Evolutionary conservation across 2,888 invertebrate species (phyloP).

Genomic region (Amiota communis): DNA sequence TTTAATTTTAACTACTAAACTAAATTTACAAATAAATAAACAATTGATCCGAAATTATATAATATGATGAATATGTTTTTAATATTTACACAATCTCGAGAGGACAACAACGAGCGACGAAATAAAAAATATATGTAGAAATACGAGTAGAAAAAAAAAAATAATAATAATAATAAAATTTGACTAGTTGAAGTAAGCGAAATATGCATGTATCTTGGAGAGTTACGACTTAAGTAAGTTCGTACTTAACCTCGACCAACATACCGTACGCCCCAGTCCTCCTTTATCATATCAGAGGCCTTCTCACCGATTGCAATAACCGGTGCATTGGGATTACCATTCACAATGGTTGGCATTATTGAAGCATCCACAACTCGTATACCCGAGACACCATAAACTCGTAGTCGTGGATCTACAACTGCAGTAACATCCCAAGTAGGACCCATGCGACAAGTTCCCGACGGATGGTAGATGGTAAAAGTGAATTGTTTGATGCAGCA

Average conservation of each 20-base stretch:
- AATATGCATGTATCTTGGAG: not conserved
- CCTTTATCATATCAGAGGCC: conserved; percentile 89
- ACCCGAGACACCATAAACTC: conserved; percentile 85
- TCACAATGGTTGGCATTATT: conserved; percentile 90
- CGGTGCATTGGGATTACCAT: conserved; percentile 92
- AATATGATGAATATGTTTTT: not conserved
- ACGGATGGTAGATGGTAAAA: conserved; percentile 89
- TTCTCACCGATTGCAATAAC: conserved; percentile 94
- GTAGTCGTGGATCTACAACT: conserved; percentile 85
- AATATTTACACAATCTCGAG: conserved; percentile 13
- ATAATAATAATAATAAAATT: conserved; percentile 40
- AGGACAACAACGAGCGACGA: not conserved
- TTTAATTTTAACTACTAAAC: not conserved
- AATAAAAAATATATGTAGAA: not conserved
- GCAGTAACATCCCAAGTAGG: conserved; percentile 83
- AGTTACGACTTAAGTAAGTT: too few relatives aligned
- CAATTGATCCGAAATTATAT: not conserved
- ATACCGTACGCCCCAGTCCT: conserved; percentile 80
- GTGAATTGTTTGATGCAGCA: conserved; percentile 86
- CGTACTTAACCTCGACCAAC: not conserved
- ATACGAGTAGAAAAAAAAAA: conserved; percentile 38
- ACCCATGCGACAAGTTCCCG: conserved; percentile 91
- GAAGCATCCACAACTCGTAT: conserved; percentile 88
- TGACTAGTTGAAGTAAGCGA: conserved; percentile 56
- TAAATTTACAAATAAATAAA: not conserved